Percentiles rank a stretch among this genome's conserved stretches.
phyloP scores from a whole-genome alignment of 1,140 invertebrate species.

The Calliphora vicina region DNA sequence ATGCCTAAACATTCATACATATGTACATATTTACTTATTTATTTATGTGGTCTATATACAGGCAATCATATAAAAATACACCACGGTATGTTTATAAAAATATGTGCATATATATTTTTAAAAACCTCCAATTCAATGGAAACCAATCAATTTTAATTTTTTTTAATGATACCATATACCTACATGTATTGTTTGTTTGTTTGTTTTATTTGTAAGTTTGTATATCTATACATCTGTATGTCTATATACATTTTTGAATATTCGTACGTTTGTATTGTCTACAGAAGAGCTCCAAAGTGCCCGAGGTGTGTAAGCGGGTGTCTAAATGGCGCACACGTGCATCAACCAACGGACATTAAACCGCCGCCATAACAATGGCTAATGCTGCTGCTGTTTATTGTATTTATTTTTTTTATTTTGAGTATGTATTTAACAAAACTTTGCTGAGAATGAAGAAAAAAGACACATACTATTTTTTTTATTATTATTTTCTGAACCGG shows the following conservation, averaged over 20 bases:
- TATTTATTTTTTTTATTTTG: neutral
- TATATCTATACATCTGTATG: too few species aligned
- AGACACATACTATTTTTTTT: neutral
- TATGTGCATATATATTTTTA: too few species aligned
- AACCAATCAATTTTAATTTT: neutral
- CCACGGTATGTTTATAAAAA: too few species aligned
- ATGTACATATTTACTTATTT: too few species aligned
- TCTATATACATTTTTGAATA: neutral
- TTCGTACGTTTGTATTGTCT: neutral
- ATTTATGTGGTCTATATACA: too few species aligned
- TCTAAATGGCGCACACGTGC: constrained; percentile 10
- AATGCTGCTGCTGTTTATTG: neutral
- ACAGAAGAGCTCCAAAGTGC: neutral
- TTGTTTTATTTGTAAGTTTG: too few species aligned
- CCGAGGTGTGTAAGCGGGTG: neutral
- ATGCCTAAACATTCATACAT: too few species aligned
- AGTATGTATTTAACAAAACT: neutral
- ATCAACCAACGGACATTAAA: neutral
- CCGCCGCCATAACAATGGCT: neutral
- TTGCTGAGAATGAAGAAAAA: neutral
- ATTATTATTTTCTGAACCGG: neutral
- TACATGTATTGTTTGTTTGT: neutral
- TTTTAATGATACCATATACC: neutral
- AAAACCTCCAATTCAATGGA: neutral
- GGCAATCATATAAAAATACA: too few species aligned